These are phyloP conservation scores for Torymus tubicola DNA, from an alignment of 2,888 invertebrate genomes.

Conservation along the genomic window DNA sequence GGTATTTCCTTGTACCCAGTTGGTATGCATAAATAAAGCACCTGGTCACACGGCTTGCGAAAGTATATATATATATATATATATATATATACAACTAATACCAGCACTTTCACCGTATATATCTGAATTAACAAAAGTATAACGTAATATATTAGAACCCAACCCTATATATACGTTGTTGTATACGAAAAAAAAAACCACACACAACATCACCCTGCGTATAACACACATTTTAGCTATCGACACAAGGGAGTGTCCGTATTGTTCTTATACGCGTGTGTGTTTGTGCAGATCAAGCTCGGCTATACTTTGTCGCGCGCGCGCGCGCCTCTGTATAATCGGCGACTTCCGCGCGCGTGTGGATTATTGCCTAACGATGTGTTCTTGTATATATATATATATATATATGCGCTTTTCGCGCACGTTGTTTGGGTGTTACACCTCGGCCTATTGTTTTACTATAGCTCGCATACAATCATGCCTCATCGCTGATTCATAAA, in stretches of 20 bases:
- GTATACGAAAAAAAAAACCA: not conserved
- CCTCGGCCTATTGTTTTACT: slow-evolving; percentile 44
- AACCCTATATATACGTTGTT: too few species aligned
- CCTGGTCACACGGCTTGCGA: too few species aligned
- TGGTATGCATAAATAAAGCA: too few species aligned
- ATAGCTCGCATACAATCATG: not conserved
- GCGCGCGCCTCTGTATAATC: slow-evolving; percentile 33
- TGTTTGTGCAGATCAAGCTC: too few species aligned
- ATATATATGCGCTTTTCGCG: not conserved
- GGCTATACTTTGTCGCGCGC: slow-evolving; percentile 7
- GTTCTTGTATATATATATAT: slow-evolving; percentile 8
- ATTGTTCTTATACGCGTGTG: not conserved
- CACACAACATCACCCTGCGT: not conserved
- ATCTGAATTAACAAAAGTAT: too few species aligned
- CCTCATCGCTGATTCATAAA: slow-evolving; percentile 41
- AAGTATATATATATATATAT: too few species aligned
- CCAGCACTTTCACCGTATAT: too few species aligned
- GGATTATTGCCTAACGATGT: slow-evolving; percentile 49
- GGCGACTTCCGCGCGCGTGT: slow-evolving; percentile 48
- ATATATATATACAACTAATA: too few species aligned
- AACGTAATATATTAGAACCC: too few species aligned
- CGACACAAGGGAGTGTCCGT: slow-evolving; percentile 16
- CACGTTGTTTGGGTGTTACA: not conserved
- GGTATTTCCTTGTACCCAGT: too few species aligned
- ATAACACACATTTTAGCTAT: not conserved